These are phyloP conservation scores for Mormyrus iriodes DNA, from an alignment of 2,113 vertebrate species.

Conservation along the genomic window DNA sequence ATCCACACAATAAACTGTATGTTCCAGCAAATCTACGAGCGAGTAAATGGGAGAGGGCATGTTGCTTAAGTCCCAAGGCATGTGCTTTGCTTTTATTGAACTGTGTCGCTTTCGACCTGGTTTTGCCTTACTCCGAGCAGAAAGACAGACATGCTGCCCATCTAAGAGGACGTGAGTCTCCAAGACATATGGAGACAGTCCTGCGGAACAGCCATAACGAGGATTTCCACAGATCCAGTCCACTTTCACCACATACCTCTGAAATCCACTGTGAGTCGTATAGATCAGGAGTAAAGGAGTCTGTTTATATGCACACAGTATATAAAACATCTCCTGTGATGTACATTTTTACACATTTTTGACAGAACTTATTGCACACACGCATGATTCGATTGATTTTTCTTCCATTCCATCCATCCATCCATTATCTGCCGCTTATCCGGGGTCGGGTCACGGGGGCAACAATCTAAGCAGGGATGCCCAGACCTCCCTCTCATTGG, in stretches of 20 bases:
- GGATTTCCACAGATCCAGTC: neutral
- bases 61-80: neutral
- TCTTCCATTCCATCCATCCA: no score
- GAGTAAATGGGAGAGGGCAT: neutral
- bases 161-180: neutral
- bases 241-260: neutral
- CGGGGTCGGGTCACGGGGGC: no score
- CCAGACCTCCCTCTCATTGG: no score
- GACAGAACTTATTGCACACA: neutral
- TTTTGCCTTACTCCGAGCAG: neutral
- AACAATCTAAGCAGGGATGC: no score
- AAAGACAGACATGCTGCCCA: neutral
- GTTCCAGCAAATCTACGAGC: neutral
- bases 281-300: neutral
- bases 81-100: neutral
- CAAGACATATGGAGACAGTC: neutral
- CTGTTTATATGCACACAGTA: neutral
- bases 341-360: neutral
- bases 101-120: neutral
- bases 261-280: neutral
- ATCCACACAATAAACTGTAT: neutral
- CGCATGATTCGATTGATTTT: neutral
- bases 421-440: no score
- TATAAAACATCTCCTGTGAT: neutral
- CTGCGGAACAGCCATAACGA: neutral